These are phyloP conservation scores for Glomeris maerens DNA, from an alignment of 1,140 invertebrate species.

Conservation along the genomic window DNA sequence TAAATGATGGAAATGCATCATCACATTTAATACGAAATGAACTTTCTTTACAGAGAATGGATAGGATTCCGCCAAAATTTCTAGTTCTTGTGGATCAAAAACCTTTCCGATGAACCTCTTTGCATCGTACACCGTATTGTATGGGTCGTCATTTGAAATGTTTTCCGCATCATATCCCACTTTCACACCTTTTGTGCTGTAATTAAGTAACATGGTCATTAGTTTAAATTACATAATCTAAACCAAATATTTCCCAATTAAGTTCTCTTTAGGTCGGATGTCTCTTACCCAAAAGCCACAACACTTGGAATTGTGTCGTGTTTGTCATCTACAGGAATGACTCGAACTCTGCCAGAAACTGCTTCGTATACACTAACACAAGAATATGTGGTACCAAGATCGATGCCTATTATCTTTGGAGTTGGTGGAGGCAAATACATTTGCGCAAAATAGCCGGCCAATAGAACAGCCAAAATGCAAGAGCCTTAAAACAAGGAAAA, in stretches of 20 bases:
- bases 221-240: not conserved
- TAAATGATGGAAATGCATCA: too few species aligned
- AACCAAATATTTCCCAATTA: not conserved
- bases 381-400: slow-evolving; percentile 39
- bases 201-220: not conserved
- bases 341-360: slow-evolving; percentile 75
- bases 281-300: slow-evolving; percentile 56
- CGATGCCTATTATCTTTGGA: slow-evolving; percentile 31
- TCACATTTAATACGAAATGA: too few species aligned
- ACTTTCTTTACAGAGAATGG: slow-evolving; percentile 18
- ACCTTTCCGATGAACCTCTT: slow-evolving; percentile 38
- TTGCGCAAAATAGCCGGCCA: slow-evolving; percentile 11
- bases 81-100: slow-evolving; percentile 27
- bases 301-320: slow-evolving; percentile 94
- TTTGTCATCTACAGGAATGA: slow-evolving; percentile 94
- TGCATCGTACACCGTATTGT: slow-evolving; percentile 37
- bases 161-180: slow-evolving; percentile 35
- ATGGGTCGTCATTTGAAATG: slow-evolving; percentile 35
- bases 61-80: slow-evolving; percentile 27
- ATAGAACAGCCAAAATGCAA: slow-evolving; percentile 6
- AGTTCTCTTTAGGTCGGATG: not conserved
- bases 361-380: slow-evolving; percentile 41
- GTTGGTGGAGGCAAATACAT: slow-evolving; percentile 7
- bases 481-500: not conserved
- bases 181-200: too few species aligned